These are phyloP conservation scores for Drosophila lacteicornis DNA, from an alignment of 1,140 invertebrate genomes.

Conservation along the genomic window DNA sequence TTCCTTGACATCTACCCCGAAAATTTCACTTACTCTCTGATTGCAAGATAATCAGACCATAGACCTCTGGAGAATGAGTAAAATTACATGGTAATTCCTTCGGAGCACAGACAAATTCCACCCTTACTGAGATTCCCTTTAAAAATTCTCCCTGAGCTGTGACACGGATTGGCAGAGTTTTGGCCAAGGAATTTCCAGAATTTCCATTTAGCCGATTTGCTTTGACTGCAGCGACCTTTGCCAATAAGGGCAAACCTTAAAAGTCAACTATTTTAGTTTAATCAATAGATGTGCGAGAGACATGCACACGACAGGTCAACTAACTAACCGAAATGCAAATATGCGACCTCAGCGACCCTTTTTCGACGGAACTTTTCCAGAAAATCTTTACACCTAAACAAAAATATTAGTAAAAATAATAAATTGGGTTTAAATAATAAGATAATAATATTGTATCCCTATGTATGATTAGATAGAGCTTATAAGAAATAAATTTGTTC, in stretches of 20 bases:
- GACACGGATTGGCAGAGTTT: background rate
- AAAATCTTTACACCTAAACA: background rate
- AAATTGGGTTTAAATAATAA: background rate
- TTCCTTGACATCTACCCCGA: background rate
- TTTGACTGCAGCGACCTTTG: background rate
- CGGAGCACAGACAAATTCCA: background rate
- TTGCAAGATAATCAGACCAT: slow-evolving; percentile 5
- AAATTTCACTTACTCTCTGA: background rate
- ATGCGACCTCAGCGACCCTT: slow-evolving; percentile 25
- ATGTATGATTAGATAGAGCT: background rate
- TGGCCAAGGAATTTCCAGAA: background rate
- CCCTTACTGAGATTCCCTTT: background rate
- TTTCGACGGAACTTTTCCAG: background rate
- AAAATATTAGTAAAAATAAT: no score
- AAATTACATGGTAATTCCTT: background rate
- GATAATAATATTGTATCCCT: background rate
- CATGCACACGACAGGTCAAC: slow-evolving; percentile 6
- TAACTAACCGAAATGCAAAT: slow-evolving; percentile 59
- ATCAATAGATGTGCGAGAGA: slow-evolving; percentile 53
- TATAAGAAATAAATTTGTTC: background rate
- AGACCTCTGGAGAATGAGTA: background rate
- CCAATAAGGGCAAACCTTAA: slow-evolving; percentile 36
- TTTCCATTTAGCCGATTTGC: background rate
- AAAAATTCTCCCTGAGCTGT: background rate
- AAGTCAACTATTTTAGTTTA: slow-evolving; percentile 36